Base-by-base conservation (phyloP, 2,113 vertebrate genomes). In the Apteryx owenii region DNA sequence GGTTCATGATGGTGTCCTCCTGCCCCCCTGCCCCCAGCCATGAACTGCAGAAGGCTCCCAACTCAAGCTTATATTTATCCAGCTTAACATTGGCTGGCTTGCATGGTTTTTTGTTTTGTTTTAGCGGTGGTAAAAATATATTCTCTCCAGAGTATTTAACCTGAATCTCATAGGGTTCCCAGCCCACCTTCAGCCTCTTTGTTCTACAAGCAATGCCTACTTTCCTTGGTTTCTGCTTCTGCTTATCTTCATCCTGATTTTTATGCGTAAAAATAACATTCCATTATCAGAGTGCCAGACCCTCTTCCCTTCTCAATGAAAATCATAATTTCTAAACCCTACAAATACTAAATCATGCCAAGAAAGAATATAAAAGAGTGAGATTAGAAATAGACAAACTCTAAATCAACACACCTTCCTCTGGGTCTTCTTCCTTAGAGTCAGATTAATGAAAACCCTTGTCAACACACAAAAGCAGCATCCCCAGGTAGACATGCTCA, bases 221-320 rank as follows among this genome's bases (percentile, higher is more conserved):
- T 48, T 51, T n/a, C 46, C n/a, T 16, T 48, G 25, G 23, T 48
- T n/a, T n/a, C 46, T 72, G 48, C 69, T 10, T 72, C 31, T 72
- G 69, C 48, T 72, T 72, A 50, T 25, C n/a, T 51, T n/a, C 6
- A 46, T 28, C 22, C 19, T 72, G 12, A 3, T 75, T 89, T 81
- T 81, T 38, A 42, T 54, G 6, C 15, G 40, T 20, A 51, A 54
- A 87, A 85, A 36, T 8, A 64, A 5, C 0, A 15, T 58, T 66
- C 18, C 50, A 2, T 46, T 68, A 29, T 40, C 15, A 51, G 8
- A 0, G 0, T 88, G 19, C 2, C 42, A 46, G 29, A 28, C 1
- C 2, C 6, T 38, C 9, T 69, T 77, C 16, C 2, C 19, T 10
- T 78, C 7, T 54, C 42, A 71, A 1, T 38, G 13, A 69, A 68